A percentile compares a stretch with the other conserved stretches of the same genome.
Conservation (phyloP, 2,888 invertebrate species). For the Strigamia maritima region DNA sequence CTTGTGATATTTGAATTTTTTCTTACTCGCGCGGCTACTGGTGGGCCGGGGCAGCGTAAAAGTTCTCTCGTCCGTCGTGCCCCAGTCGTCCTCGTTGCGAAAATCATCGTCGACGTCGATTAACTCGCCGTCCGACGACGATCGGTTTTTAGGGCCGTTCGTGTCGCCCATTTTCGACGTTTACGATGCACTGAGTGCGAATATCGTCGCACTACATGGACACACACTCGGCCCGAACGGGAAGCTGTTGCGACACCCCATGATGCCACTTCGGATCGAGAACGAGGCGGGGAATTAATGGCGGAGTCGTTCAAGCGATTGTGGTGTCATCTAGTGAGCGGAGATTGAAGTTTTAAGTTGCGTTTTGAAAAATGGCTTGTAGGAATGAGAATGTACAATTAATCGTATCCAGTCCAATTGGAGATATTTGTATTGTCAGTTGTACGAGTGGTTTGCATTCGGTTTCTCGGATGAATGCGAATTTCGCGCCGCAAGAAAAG, state of each 20-base stretch:
- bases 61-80: background rate
- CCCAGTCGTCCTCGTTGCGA: constrained; percentile 23
- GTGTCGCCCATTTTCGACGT: background rate
- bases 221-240: background rate
- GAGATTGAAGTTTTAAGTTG: background rate
- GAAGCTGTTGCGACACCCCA: background rate
- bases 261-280: background rate
- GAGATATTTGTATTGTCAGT: background rate
- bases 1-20: background rate
- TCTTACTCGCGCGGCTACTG: background rate
- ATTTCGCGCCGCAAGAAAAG: background rate
- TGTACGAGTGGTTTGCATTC: background rate
- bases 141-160: background rate
- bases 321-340: background rate
- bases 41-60: constrained; percentile 12
- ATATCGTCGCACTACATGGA: background rate
- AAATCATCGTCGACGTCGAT: constrained; percentile 35
- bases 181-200: no score
- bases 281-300: background rate
- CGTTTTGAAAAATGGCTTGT: background rate
- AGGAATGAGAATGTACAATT: no score
- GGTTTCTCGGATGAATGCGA: background rate
- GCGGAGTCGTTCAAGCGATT: background rate
- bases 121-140: constrained; percentile 39
- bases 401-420: background rate